A percentile compares a stretch with the other conserved stretches of the same genome.
These are phyloP conservation scores for Aphaenogaster rudis DNA, from an alignment of 1,140 invertebrate genomes.

Conservation along the genomic window DNA sequence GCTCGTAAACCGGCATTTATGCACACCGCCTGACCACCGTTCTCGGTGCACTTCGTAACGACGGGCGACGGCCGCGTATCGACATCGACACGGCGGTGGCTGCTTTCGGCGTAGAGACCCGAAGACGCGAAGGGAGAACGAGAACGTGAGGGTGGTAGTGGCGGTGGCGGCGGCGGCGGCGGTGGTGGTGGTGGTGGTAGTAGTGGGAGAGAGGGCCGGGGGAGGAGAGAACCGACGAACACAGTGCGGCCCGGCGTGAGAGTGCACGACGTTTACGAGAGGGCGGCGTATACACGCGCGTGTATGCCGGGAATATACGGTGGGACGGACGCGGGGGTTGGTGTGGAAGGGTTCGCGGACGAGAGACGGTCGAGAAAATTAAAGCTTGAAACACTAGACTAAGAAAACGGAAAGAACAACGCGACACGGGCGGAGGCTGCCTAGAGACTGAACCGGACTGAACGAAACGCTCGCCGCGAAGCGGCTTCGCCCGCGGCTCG, in stretches of 20 bases:
- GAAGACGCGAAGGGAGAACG: slow-evolving; percentile 45
- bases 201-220: background rate
- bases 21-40: slow-evolving; percentile 53
- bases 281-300: background rate
- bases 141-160: background rate
- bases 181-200: background rate
- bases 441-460: slow-evolving; percentile 80
- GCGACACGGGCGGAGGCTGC: slow-evolving; percentile 84
- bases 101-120: slow-evolving; percentile 54
- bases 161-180: background rate
- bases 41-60: slow-evolving; percentile 47
- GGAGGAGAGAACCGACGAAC: background rate
- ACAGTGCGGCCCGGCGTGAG: slow-evolving; percentile 25
- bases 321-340: background rate
- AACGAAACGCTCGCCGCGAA: slow-evolving; percentile 8
- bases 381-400: slow-evolving; percentile 85
- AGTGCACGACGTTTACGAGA: background rate
- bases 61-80: slow-evolving; percentile 63
- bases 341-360: slow-evolving; percentile 60
- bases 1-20: slow-evolving; percentile 80
- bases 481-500: slow-evolving; percentile 51
- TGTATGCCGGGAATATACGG: background rate
- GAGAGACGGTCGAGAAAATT: slow-evolving; percentile 76
- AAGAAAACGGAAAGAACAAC: slow-evolving; percentile 85
- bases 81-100: slow-evolving; percentile 57